A percentile compares a stretch with the other conserved stretches of the same genome.
Conservation (phyloP, 2,797 vertebrate genomes). For the Thamnophis elegans region DNA sequence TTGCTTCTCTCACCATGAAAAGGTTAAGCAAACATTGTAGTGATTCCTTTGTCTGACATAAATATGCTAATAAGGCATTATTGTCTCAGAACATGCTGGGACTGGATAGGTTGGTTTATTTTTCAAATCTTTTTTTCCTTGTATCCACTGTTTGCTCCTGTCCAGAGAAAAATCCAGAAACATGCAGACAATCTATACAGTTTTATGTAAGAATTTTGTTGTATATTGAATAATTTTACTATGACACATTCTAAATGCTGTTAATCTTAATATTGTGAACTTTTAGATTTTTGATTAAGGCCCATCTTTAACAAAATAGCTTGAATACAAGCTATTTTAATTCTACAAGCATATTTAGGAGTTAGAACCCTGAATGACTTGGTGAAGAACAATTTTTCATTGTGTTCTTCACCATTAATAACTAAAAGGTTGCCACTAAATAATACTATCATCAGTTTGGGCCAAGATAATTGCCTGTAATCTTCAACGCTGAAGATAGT, state of each 20-base stretch:
- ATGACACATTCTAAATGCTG: neutral
- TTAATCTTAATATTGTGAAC: neutral
- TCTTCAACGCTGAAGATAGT: neutral
- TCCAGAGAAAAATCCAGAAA: neutral
- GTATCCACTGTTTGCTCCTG: neutral
- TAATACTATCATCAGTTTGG: neutral
- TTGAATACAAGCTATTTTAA: neutral
- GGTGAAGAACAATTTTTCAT: neutral
- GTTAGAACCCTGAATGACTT: neutral
- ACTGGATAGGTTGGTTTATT: neutral
- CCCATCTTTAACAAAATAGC: neutral
- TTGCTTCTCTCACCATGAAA: neutral
- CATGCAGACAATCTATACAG: neutral
- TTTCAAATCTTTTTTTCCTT: slow-evolving; percentile 9
- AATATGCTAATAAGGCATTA: slow-evolving; percentile 21
- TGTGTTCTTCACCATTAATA: neutral
- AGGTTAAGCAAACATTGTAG: neutral
- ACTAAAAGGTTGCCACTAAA: neutral
- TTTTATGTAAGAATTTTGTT: neutral
- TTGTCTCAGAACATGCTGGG: slow-evolving; percentile 6
- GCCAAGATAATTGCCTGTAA: neutral
- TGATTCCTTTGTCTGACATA: neutral
- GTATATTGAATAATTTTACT: neutral
- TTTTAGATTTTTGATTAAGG: neutral
- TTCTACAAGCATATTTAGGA: neutral